A percentile compares a stretch with the other conserved stretches of the same genome.
These are phyloP conservation scores for Myotis myotis DNA, from an alignment of 2,797 vertebrate species.

Conservation along the genomic window DNA sequence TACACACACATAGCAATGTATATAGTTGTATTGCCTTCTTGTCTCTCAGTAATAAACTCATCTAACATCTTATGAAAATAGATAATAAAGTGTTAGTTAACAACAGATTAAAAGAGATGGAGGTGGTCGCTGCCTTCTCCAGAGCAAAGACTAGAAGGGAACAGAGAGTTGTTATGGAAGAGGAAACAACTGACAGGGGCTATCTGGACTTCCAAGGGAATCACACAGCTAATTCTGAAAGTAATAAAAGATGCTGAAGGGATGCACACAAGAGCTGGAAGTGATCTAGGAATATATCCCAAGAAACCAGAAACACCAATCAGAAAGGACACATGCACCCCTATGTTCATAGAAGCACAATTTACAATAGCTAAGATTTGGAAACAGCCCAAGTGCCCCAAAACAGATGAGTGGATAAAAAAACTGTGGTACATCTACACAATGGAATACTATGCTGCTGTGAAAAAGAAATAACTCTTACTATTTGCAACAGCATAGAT, in stretches of 20 bases:
- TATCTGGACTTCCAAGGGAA: not conserved
- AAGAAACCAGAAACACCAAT: no score
- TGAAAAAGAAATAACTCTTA: no score
- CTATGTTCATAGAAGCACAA: no score
- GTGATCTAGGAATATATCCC: no score
- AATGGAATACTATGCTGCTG: no score
- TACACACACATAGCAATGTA: not conserved
- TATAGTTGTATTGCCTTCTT: not conserved
- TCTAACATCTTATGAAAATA: not conserved
- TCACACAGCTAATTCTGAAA: not conserved
- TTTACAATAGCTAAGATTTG: no score
- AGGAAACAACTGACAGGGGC: not conserved
- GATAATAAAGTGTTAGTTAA: not conserved
- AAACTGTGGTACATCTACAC: no score
- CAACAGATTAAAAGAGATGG: not conserved
- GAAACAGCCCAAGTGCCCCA: no score
- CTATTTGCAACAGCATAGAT: no score
- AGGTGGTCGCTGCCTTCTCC: not conserved
- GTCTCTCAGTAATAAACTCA: slow-evolving; percentile 2
- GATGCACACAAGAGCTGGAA: not conserved
- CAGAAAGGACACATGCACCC: no score
- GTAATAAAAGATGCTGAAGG: not conserved
- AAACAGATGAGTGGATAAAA: no score
- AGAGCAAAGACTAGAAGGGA: not conserved
- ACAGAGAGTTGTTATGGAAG: not conserved